Evolutionary conservation across 2,113 vertebrate genomes (phyloP).

Genomic region (Tachysurus fulvidraco): DNA sequence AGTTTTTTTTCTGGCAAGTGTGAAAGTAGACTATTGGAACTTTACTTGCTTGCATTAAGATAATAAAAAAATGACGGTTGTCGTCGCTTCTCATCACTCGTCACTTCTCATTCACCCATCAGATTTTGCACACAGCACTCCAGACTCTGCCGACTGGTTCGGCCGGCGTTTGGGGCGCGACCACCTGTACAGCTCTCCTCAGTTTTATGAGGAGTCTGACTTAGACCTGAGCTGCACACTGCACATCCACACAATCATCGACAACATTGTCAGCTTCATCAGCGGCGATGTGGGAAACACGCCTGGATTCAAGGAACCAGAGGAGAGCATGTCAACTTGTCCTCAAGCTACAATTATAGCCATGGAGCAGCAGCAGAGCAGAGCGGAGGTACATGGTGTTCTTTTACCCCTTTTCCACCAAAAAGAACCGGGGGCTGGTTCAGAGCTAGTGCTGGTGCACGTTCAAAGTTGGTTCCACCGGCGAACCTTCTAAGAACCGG

Average conservation of each 20-base stretch:
- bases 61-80: too few relatives aligned
- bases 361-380: slow-evolving; percentile 94
- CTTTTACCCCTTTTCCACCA: too few relatives aligned
- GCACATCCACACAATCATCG: slow-evolving; percentile 87
- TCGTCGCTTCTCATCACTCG: background rate
- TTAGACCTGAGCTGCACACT: slow-evolving; percentile 84
- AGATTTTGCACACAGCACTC: slow-evolving; percentile 71
- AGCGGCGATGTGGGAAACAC: slow-evolving; percentile 88
- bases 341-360: slow-evolving; percentile 89
- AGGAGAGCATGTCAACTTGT: slow-evolving; percentile 92
- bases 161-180: slow-evolving; percentile 84
- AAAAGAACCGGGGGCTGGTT: too few relatives aligned
- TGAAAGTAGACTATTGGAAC: background rate
- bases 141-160: slow-evolving; percentile 88
- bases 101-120: background rate
- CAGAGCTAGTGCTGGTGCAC: too few relatives aligned
- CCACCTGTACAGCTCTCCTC: slow-evolving; percentile 76
- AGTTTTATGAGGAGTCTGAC: slow-evolving; percentile 83
- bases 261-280: slow-evolving; percentile 92
- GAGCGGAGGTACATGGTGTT: slow-evolving; percentile 84
- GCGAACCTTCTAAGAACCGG: too few relatives aligned
- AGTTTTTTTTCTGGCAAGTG: background rate
- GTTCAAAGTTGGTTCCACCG: too few relatives aligned
- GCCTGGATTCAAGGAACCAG: slow-evolving; percentile 91
- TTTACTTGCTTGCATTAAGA: background rate